Percentiles rank a stretch among this genome's conserved stretches.
Conservation (phyloP, 2,797 vertebrate species). For the Iguana delicatissima region DNA sequence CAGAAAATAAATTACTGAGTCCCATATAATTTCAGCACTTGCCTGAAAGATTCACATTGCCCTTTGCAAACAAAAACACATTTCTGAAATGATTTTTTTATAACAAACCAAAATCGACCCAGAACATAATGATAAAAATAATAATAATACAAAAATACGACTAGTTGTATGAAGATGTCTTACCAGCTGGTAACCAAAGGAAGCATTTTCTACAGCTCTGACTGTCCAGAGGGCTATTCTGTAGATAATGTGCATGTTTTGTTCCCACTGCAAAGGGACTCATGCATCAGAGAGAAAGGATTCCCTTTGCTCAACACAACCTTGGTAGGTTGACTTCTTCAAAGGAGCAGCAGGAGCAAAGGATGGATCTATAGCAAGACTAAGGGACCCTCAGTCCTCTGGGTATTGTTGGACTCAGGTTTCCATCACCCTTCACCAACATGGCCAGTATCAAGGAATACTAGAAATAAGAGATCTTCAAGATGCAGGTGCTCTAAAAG, state of each 20-base stretch:
- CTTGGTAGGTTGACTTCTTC: background rate
- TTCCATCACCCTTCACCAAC: background rate
- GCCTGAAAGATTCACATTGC: slow-evolving; percentile 8
- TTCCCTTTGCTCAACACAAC: background rate
- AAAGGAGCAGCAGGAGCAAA: background rate
- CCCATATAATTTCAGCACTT: slow-evolving; percentile 47
- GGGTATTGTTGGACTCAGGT: background rate
- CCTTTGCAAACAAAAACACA: slow-evolving; percentile 39
- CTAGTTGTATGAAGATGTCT: background rate
- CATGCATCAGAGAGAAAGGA: background rate
- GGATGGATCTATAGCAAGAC: background rate
- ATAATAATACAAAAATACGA: slow-evolving; percentile 41
- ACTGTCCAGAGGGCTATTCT: background rate
- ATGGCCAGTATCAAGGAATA: background rate
- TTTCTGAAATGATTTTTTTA: slow-evolving; percentile 65
- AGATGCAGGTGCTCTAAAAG: background rate
- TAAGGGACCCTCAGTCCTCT: background rate
- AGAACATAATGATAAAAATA: slow-evolving; percentile 34
- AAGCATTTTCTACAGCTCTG: no score
- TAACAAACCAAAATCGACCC: slow-evolving; percentile 55
- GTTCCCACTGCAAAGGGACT: background rate
- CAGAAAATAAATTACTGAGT: background rate
- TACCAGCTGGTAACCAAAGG: background rate
- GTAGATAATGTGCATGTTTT: background rate
- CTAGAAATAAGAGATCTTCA: background rate